Evolutionary conservation across 2,113 vertebrate species (phyloP), one percentile per base, ranked within the genome.

Genomic region (Erythrocebus patas): DNA sequence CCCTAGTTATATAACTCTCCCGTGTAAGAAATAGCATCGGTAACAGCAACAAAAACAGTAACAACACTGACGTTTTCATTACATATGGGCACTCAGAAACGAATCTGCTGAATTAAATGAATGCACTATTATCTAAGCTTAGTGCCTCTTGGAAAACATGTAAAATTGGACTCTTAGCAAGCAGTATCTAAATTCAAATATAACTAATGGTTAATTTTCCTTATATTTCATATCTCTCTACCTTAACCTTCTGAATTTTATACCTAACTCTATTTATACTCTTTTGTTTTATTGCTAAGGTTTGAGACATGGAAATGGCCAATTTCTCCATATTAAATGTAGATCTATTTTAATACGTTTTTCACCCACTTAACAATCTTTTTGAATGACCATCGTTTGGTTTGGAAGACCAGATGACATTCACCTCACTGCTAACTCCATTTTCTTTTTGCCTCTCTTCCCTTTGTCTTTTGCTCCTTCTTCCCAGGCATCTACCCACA

Each of bases 41-140:
- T 5, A 88, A 32, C 35, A 18, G 55, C 48, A 91, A 40, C 52
- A 55, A 55, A 17, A 59, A 48, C 22, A 82, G 3, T 64, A 95
- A 55, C 43, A 92, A 25, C 61, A 50, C 45, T 59, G 83, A 66
- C 50, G 9, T 93, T 88, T 90, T 91, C 96, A 96, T 82, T 73
- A 66, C 81, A 85, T 57, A 55, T 52, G 38, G 57, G 88, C 76
- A 88, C 89, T 96, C 66, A 78, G 76, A 93, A 92, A 95, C 48
- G 50, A 66, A 81, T 95, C 20, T 84, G 66, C 48, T 89, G 88
- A 96, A 89, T 93, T 95, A 95, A 95, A 86, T 95, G 82, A 96
- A 95, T 59, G 59, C 59, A 35, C 66, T 95, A 52, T 95, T 91
- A 93, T 52, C 85, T 83, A 86, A 93, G n/a, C 86, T 96, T 61